These are phyloP conservation scores for Corbicula japonica DNA, from an alignment of 2,888 invertebrate genomes.

Conservation along the genomic window DNA sequence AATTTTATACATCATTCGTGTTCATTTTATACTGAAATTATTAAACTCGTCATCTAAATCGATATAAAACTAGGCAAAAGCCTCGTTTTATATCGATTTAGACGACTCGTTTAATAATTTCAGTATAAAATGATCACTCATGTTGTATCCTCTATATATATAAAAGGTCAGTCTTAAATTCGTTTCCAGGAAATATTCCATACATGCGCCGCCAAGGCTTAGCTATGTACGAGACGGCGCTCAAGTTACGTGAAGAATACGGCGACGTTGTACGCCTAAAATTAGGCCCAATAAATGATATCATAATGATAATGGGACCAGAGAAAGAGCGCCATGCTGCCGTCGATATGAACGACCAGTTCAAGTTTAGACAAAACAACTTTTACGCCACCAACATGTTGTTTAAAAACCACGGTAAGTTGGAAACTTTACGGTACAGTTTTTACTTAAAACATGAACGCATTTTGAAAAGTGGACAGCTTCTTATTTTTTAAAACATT, in stretches of 20 bases:
- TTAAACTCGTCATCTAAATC: too few relatives aligned
- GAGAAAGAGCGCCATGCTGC: slow-evolving; percentile 28
- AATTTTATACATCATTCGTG: too few relatives aligned
- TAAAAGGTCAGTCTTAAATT: too few relatives aligned
- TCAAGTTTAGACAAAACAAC: slow-evolving; percentile 32
- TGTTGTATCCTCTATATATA: too few relatives aligned
- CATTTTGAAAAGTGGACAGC: too few relatives aligned
- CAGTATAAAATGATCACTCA: too few relatives aligned
- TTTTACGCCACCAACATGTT: slow-evolving; percentile 12
- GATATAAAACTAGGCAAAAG: too few relatives aligned
- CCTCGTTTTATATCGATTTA: neutral
- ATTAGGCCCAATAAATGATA: slow-evolving; percentile 24
- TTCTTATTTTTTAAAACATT: too few relatives aligned
- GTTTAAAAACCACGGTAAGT: slow-evolving; percentile 6
- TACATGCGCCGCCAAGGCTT: slow-evolving; percentile 4
- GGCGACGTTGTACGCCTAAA: slow-evolving; percentile 52
- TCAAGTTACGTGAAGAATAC: slow-evolving; percentile 26
- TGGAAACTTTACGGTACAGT: neutral
- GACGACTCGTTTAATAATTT: neutral
- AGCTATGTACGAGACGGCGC: slow-evolving; percentile 18
- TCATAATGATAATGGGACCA: slow-evolving; percentile 21
- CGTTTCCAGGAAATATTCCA: slow-evolving; percentile 33
- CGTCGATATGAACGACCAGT: slow-evolving; percentile 25
- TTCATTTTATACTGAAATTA: too few relatives aligned
- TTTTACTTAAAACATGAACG: too few relatives aligned